Conservation (phyloP, 2,113 vertebrate species). For the Indicator indicator region DNA sequence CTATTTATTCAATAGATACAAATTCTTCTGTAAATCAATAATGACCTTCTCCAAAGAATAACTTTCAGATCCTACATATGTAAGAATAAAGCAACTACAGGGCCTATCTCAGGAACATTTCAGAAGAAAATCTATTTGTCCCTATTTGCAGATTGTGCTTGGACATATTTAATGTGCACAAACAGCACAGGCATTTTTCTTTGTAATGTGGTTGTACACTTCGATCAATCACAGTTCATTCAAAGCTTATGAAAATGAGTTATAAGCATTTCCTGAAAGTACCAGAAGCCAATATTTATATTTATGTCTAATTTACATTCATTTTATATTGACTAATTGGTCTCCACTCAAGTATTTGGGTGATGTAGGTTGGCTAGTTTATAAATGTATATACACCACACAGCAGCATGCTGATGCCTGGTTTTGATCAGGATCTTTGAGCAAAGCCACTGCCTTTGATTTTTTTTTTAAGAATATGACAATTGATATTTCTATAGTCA, state of each 20-base stretch:
- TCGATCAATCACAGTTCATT: neutral
- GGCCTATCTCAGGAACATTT: neutral
- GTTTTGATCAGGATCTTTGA: neutral
- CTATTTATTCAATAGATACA: neutral
- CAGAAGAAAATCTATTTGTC: neutral
- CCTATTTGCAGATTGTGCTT: neutral
- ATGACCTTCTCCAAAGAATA: neutral
- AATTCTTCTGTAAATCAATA: neutral
- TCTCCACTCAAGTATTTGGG: neutral
- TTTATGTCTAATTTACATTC: neutral
- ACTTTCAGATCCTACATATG: neutral
- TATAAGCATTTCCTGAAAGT: neutral
- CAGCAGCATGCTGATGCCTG: neutral
- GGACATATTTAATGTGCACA: neutral
- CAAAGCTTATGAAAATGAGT: neutral
- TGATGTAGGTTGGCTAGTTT: rapidly evolving
- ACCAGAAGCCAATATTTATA: neutral
- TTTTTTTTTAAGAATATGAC: neutral
- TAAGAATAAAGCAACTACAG: neutral
- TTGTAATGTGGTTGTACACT: neutral
- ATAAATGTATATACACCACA: neutral
- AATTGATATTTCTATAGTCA: neutral
- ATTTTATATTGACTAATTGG: neutral
- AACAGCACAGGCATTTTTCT: neutral
- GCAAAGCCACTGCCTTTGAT: neutral